Percentiles rank a stretch among this genome's conserved stretches.
These are phyloP conservation scores for Neopelma chrysocephalum DNA, from an alignment of 2,797 vertebrate species.

Conservation along the genomic window DNA sequence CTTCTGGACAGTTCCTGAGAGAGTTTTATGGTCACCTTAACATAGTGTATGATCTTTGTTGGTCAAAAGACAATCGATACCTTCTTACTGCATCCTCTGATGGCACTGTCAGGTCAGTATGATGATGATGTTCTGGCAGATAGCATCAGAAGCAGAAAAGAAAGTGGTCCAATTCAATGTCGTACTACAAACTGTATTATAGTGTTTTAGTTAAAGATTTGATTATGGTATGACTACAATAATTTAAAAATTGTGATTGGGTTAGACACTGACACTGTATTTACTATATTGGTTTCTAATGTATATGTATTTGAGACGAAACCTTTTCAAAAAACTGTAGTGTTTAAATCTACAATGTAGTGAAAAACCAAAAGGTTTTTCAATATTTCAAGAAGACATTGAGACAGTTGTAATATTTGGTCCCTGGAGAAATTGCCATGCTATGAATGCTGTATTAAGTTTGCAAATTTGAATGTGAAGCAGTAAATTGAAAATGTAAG, in stretches of 20 bases:
- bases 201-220: background rate
- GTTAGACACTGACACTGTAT: background rate
- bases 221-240: background rate
- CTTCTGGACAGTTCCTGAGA: constrained; percentile 88
- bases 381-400: background rate
- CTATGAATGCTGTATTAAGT: background rate
- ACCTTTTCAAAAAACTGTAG: background rate
- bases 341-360: background rate
- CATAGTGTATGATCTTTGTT: constrained; percentile 96
- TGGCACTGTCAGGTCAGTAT: constrained; percentile 90
- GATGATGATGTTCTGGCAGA: background rate
- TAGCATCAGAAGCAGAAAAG: background rate
- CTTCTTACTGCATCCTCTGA: constrained; percentile 95
- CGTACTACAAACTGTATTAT: background rate
- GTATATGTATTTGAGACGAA: background rate
- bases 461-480: background rate
- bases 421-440: background rate
- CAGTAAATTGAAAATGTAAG: background rate
- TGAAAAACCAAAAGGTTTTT: background rate
- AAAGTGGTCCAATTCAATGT: background rate
- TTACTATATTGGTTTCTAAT: background rate
- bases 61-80: constrained; percentile 87
- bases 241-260: background rate
- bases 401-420: background rate
- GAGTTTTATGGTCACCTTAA: constrained; percentile 93